Evolutionary conservation across 1,140 invertebrate species (phyloP).

Genomic region (Hermatobates lingyangjiaoensis): DNA sequence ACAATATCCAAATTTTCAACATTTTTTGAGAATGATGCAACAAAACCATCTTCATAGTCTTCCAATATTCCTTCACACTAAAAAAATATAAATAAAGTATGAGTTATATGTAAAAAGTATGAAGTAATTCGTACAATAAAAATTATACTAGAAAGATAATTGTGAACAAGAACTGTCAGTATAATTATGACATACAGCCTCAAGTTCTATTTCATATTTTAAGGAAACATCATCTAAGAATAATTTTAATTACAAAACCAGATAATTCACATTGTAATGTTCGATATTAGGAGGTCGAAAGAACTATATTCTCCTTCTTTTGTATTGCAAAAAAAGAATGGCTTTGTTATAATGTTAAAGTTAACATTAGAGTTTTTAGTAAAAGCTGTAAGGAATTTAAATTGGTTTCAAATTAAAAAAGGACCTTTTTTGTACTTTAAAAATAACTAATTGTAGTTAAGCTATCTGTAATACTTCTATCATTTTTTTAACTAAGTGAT

Average conservation of each 20-base stretch:
- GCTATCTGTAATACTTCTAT: too few species aligned
- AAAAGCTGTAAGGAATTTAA: too few species aligned
- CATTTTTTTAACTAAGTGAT: too few species aligned
- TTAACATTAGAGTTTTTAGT: too few species aligned
- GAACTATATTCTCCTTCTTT: too few species aligned
- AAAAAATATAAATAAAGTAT: slow-evolving; percentile 16
- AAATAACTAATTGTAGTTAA: too few species aligned
- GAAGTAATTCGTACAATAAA: background rate
- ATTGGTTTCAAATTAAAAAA: too few species aligned
- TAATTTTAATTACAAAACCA: background rate
- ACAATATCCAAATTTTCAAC: slow-evolving; percentile 9
- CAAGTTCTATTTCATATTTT: background rate
- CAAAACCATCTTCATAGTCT: slow-evolving; percentile 34
- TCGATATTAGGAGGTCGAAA: too few species aligned
- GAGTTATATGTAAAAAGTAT: background rate
- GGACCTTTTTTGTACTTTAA: too few species aligned
- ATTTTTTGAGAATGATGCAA: slow-evolving; percentile 26
- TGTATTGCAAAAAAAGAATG: too few species aligned
- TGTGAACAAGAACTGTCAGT: background rate
- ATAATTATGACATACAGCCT: background rate
- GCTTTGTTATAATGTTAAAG: too few species aligned
- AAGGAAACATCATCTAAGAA: background rate
- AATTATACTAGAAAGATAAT: background rate
- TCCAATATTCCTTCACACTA: slow-evolving; percentile 38
- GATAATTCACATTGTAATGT: background rate